Conservation (phyloP, 1,140 invertebrate species). For the Phthorimaea operculella region DNA sequence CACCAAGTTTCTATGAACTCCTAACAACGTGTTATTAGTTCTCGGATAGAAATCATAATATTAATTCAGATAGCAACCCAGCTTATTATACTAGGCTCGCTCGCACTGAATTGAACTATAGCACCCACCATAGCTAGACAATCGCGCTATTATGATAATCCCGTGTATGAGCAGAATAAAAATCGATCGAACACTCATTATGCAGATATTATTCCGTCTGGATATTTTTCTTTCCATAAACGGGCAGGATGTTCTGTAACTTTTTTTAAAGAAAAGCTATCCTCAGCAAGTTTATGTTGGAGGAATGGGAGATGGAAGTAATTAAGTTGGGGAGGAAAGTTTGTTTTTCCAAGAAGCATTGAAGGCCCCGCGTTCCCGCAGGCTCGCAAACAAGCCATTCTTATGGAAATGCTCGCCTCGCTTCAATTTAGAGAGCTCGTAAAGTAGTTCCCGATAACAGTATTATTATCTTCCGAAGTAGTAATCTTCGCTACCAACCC, state of each 20-base stretch:
- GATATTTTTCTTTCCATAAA: slow-evolving; percentile 3
- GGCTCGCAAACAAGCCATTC: slow-evolving; percentile 34
- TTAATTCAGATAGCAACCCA: too few relatives aligned
- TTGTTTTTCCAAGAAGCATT: slow-evolving; percentile 26
- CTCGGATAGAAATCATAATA: too few relatives aligned
- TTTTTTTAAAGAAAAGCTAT: slow-evolving; percentile 10
- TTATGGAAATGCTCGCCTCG: slow-evolving; percentile 36
- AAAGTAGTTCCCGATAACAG: slow-evolving; percentile 7
- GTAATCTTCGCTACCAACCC: not conserved
- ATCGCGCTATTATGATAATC: slow-evolving; percentile 31
- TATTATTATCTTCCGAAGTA: not conserved
- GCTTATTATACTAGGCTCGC: too few relatives aligned
- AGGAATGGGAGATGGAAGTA: slow-evolving; percentile 15
- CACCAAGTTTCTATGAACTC: too few relatives aligned
- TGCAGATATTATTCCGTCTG: slow-evolving; percentile 1
- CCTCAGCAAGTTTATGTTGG: slow-evolving; percentile 10
- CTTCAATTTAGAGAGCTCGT: slow-evolving; percentile 12
- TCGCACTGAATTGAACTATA: too few relatives aligned
- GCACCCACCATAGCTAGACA: slow-evolving; percentile 12
- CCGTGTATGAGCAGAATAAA: slow-evolving; percentile 18
- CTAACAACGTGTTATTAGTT: too few relatives aligned
- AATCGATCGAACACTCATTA: slow-evolving; percentile 12
- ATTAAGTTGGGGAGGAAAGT: slow-evolving; percentile 33
- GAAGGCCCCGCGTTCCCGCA: not conserved
- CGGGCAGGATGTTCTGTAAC: not conserved